Conservation (phyloP, 2,797 vertebrate genomes). For the Sarcoramphus papa region DNA sequence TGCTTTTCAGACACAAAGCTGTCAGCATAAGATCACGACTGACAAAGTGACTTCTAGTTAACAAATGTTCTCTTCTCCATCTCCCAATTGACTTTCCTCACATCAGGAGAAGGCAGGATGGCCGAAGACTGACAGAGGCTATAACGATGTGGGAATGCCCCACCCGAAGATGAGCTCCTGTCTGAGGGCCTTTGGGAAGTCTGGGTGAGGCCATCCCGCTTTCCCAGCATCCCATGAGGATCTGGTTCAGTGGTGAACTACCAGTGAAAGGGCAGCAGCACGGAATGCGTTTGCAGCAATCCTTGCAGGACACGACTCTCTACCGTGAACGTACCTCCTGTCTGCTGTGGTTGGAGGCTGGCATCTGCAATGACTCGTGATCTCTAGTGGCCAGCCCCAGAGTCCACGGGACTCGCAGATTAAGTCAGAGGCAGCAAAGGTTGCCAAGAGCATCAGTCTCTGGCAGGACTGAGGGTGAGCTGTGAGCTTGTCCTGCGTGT, state of each 20-base stretch:
- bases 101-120: not conserved
- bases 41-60: not conserved
- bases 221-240: accelerated
- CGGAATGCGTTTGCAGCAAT: accelerated
- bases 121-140: accelerated
- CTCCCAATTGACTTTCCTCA: accelerated
- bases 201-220: not conserved
- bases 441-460: not conserved
- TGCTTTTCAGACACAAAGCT: slow-evolving; percentile 1
- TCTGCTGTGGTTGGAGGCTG: not conserved
- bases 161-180: accelerated
- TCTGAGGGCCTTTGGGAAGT: too few relatives aligned
- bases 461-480: not conserved
- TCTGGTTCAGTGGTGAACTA: not conserved
- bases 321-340: not conserved
- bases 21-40: not conserved
- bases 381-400: accelerated
- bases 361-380: not conserved
- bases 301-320: accelerated
- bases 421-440: not conserved
- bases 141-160: accelerated
- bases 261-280: not conserved
- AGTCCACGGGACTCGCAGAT: accelerated
- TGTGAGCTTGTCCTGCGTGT: too few relatives aligned
- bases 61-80: accelerated